Evolutionary conservation across 2,797 vertebrate genomes (phyloP).

Genomic region (Mormyrus hasselquistii): DNA sequence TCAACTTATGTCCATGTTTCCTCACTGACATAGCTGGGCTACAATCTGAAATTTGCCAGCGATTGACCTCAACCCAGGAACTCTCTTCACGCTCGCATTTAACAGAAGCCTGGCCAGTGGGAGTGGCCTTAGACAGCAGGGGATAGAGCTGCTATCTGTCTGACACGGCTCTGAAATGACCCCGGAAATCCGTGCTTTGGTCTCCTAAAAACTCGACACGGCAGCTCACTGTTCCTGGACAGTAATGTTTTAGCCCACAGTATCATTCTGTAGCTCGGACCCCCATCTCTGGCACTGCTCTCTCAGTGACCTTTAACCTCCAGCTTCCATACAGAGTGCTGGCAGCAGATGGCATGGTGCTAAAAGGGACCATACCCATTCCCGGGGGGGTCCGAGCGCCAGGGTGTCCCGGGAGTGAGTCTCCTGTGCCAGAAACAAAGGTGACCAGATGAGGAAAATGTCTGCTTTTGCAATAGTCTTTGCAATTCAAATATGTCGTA

Average conservation of each 20-base stretch:
- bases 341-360: background rate
- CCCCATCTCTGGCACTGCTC: background rate
- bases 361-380: background rate
- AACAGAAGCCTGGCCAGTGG: background rate
- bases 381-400: background rate
- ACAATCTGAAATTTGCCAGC: background rate
- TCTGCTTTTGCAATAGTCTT: background rate
- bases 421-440: background rate
- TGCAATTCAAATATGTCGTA: background rate
- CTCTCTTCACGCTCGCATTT: background rate
- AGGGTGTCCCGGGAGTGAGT: background rate
- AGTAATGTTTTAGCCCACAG: background rate
- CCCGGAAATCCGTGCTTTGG: background rate
- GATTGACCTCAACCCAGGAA: background rate
- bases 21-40: background rate
- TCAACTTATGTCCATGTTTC: background rate
- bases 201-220: background rate
- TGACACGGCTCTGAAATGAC: background rate
- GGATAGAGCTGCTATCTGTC: background rate
- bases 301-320: background rate
- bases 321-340: background rate
- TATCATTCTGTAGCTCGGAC: background rate
- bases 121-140: background rate
- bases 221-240: background rate
- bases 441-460: background rate